These are phyloP conservation scores for Ecdyonurus torrentis DNA, from an alignment of 2,888 invertebrate genomes.

Conservation along the genomic window DNA sequence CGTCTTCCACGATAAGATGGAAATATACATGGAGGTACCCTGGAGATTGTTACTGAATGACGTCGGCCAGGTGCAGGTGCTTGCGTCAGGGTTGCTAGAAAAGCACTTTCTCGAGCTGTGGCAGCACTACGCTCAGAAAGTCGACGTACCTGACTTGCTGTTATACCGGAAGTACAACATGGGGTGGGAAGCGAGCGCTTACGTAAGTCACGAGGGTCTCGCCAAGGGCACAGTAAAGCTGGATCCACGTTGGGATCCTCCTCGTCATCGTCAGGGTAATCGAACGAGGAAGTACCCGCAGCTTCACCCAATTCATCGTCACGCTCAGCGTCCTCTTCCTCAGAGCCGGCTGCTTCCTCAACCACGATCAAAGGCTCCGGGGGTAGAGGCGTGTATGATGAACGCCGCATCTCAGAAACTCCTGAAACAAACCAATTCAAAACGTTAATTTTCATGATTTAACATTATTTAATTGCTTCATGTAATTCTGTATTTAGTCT, in stretches of 20 bases:
- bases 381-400: slow-evolving; percentile 3
- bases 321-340: slow-evolving; percentile 33
- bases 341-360: slow-evolving; percentile 53
- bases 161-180: slow-evolving; percentile 68
- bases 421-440: no score
- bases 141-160: slow-evolving; percentile 70
- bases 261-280: slow-evolving; percentile 25
- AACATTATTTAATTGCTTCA: no score
- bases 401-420: background rate
- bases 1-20: slow-evolving; percentile 52
- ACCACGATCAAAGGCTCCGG: slow-evolving; percentile 64
- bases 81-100: slow-evolving; percentile 63
- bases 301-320: slow-evolving; percentile 30
- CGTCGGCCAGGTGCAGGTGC: slow-evolving; percentile 57
- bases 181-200: slow-evolving; percentile 75
- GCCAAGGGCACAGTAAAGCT: slow-evolving; percentile 64
- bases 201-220: slow-evolving; percentile 41
- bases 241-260: slow-evolving; percentile 47
- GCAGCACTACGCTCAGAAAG: slow-evolving; percentile 48
- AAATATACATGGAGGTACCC: slow-evolving; percentile 40
- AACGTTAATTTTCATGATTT: no score
- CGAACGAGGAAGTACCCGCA: slow-evolving; percentile 28
- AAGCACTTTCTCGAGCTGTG: slow-evolving; percentile 49
- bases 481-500: no score
- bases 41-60: slow-evolving; percentile 73